Evolutionary conservation across 2,113 vertebrate genomes (phyloP).

Genomic region (Uropsilus gracilis): DNA sequence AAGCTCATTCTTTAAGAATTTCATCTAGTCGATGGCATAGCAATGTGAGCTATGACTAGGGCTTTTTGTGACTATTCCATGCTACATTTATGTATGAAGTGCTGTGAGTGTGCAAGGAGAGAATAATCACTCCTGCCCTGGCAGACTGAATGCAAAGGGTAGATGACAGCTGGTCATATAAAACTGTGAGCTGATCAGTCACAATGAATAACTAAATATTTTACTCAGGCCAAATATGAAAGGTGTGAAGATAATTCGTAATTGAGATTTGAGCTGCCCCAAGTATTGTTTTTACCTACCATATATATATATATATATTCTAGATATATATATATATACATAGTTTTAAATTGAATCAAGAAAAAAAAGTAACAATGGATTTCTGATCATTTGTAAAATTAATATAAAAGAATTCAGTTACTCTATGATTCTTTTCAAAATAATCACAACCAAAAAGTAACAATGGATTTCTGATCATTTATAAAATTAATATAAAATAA

Average conservation of each 20-base stretch:
- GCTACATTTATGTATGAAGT: neutral
- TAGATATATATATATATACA: too few species aligned
- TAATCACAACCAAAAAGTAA: neutral
- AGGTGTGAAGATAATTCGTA: neutral
- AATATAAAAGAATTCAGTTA: neutral
- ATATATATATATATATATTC: too few species aligned
- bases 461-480: constrained; percentile 22
- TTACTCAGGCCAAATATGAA: neutral
- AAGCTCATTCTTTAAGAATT: neutral
- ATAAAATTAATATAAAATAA: neutral
- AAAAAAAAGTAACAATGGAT: constrained; percentile 11
- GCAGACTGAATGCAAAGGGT: neutral
- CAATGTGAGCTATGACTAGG: neutral
- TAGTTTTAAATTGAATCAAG: neutral
- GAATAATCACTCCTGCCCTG: neutral
- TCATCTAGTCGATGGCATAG: neutral
- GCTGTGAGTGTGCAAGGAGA: too few species aligned
- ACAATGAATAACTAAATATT: neutral
- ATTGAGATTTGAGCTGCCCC: neutral
- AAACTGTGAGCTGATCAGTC: neutral
- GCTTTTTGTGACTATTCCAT: neutral
- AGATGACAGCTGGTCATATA: neutral
- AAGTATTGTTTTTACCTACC: neutral
- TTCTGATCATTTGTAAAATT: constrained; percentile 30
- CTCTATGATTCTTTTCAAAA: neutral